Evolutionary conservation across 2,888 invertebrate genomes (phyloP), one percentile per base, ranked within the genome.

Genomic region (Coronaproctus castanopsis): DNA sequence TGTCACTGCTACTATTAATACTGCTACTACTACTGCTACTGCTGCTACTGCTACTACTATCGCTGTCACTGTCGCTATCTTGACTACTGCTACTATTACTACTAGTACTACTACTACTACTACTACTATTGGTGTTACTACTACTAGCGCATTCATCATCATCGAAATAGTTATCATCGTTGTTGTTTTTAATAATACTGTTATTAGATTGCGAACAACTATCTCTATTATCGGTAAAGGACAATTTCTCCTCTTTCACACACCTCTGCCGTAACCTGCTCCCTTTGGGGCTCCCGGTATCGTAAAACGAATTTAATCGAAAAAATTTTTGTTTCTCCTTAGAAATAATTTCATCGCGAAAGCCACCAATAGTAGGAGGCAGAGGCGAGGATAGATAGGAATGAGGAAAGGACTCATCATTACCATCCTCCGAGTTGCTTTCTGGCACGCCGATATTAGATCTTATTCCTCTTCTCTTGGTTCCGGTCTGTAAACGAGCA

Each of bases 261-360:
- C 59, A 59, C 59, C 59, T 59, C 55, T 55, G 22, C 21, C 55
- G 59, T 55, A 55, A 55, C 59, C 59, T 59, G 55, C 36, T 36
- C n/a, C n/a, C n/a, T 14, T 36, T 36, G 5, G 8, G 5, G 8
- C 59, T 55, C 52, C 56, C 56, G 52, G 49, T 55, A 51, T 55
- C 55, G 52, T 59, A 59, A 59, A 59, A 59, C 36, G 56, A 59
- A 52, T 59, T 59, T 19, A 55, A 56, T 71, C 85, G 77, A 77
- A 87, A 87, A 76, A 87, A 87, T 74, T 86, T 86, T 74, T 85
- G 86, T 73, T 87, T 87, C 77, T 87, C 87, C 75, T 85, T 85
- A 65, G 86, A 86, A 79, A 87, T 85, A 71, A 80, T 79, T 69
- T 77, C 78, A 67, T 77, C 75, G 65, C 75, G 75, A 66, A 72